Evolutionary conservation across 2,113 vertebrate genomes (phyloP), one percentile per base, ranked within the genome.

Genomic region (Penelope pileata): DNA sequence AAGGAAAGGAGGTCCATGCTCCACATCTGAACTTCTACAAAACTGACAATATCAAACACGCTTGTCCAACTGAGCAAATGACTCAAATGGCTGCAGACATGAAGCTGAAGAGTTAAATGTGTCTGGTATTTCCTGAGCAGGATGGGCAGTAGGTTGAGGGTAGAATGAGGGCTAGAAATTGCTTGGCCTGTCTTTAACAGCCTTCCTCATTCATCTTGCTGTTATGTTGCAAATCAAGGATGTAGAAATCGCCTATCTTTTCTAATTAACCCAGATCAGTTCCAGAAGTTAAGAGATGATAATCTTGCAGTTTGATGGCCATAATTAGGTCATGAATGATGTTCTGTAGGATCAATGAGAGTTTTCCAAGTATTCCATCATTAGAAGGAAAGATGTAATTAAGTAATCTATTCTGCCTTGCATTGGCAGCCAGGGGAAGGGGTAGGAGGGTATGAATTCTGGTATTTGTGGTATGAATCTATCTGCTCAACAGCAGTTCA

Each of bases 271-370:
- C 93, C 66, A 69, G 95, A 95, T 95, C 92, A 82, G 23, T 2
- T 4, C 78, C 82, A 92, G 92, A 91, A 82, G 10, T 72, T 95
- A 96, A 93, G 68, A 72, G 95, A 92, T 92, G 51, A 62, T 94
- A 91, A 96, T 94, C 69, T 83, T 58, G 6, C 24, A 2, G 58
- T 84, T 93, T 91, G 94, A 88, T 90, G 73, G 70, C 59, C 2
- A 1, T 96, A 96, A 97, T 95, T 96, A 94, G 96, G 96, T 95
- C 95, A 94, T 91, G 92, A 93, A 95, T 97, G 95, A 88, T 94
- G 60, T 95, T 95, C 84, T 95, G 45, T 88, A 87, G 73, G 84
- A 95, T 91, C 93, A 95, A 95, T 91, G 94, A 95, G 80, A 88
- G 91, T 96, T 97, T 97, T 97, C 66, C 69, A 86, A 96, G 91